A percentile compares a stretch with the other conserved stretches of the same genome.
phyloP scores from a whole-genome alignment of 1,140 invertebrate genomes.

The Scaptodrosophila lebanonensis region DNA sequence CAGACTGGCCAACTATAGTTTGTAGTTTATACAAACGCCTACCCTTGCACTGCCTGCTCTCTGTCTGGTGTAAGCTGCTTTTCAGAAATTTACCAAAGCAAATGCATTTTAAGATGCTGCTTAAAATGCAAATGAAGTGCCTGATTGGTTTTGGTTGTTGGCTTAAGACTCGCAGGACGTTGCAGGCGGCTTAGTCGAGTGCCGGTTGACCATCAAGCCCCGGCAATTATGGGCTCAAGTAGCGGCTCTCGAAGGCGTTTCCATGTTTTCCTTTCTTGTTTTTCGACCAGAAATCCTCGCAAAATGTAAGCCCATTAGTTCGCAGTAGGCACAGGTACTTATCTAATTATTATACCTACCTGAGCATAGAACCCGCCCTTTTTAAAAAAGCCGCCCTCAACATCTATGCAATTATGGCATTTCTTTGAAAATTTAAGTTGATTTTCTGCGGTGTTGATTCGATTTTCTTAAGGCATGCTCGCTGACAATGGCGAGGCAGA shows the following conservation, averaged over 20 bases:
- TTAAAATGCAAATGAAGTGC: constrained; percentile 69
- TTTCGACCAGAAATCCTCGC: too few species aligned
- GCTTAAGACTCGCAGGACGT: constrained; percentile 9
- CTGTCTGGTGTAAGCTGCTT: constrained; percentile 44
- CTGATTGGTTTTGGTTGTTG: constrained; percentile 57
- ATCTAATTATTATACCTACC: too few species aligned
- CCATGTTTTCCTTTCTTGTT: too few species aligned
- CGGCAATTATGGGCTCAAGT: constrained; percentile 47
- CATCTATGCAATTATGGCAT: constrained; percentile 31
- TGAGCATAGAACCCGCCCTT: too few species aligned
- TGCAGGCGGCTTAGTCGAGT: constrained; percentile 25
- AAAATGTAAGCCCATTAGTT: too few species aligned
- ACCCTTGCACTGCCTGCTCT: constrained; percentile 40
- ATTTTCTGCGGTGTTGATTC: constrained; percentile 59
- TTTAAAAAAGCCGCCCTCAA: not conserved
- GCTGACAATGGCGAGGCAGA: constrained; percentile 62
- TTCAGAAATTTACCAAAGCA: constrained; percentile 14
- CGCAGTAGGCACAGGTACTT: too few species aligned
- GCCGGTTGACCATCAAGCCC: constrained; percentile 8
- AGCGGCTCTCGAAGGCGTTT: too few species aligned
- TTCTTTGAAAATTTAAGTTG: constrained; percentile 44
- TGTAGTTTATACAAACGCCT: constrained; percentile 6
- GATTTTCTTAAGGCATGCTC: constrained; percentile 36
- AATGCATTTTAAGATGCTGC: constrained; percentile 35
- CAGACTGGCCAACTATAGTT: too few species aligned